Evolutionary conservation across 2,888 invertebrate species (phyloP), one percentile per base, ranked within the genome.

Genomic region (Luperina nickerlii): DNA sequence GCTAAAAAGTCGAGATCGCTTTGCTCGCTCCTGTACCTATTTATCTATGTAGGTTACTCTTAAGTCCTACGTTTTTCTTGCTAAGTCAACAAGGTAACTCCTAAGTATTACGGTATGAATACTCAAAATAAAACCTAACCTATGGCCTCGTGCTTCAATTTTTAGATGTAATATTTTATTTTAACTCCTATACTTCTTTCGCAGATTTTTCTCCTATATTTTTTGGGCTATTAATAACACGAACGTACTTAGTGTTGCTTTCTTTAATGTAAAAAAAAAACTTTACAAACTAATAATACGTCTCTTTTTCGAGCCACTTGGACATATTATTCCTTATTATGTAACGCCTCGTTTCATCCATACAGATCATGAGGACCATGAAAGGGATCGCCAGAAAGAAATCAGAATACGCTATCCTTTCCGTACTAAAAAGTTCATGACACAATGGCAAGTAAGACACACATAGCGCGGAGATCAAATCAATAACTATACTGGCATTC

Each of bases 331-430:
- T 97, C 84, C 98, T 97, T 62, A 98, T 97, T 85, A 98, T 95
- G 88, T 97, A 98, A 88, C 98, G 97, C 83, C 98, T 97, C 15
- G 97, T 81, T 94, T 99, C 98, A 91, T 99, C 98, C 84, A 97
- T 98, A 20, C 98, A 88, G 87, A 98, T 97, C 95, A 99, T 98
- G 18, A 98, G 94, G 57, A 98, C 76, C 86, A 98, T 98, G 93
- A 98, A 99, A 9, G 98, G 98, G 24, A 98, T 76, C 1, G 98
- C 97, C 11, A 98, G 97, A 86, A 98, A 94, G 97, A 98, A 98
- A 96, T 98, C 98, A 83, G 97, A 95, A 94, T 98, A 97, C 80
- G 97, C 93, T 78, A 98, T 94, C 0, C 98, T 97, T 92, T 98
- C 98, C 87, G 98, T 98, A 83, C 98, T 97, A 79, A 98, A 97